Percentiles rank a stretch among this genome's conserved stretches.
Conservation (phyloP, 2,797 vertebrate genomes). For the Orestias chungarensis region DNA sequence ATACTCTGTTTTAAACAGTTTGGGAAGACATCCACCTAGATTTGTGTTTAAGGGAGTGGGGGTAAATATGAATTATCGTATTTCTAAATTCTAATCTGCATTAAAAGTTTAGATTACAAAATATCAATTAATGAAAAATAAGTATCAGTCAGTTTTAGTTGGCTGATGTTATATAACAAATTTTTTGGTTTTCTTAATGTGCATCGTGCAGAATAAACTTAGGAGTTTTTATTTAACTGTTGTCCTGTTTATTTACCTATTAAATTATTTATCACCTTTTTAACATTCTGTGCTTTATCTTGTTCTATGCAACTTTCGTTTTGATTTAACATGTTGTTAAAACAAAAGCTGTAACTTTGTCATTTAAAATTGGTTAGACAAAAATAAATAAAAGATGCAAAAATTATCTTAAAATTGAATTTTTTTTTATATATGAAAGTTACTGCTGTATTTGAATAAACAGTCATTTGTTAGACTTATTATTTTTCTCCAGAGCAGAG, state of each 20-base stretch:
- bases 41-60: background rate
- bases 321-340: background rate
- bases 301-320: background rate
- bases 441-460: background rate
- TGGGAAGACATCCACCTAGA: background rate
- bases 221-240: background rate
- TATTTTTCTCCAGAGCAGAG: background rate
- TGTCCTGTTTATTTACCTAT: background rate
- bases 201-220: too few relatives aligned
- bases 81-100: background rate
- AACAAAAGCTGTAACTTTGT: background rate
- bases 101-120: background rate
- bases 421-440: background rate
- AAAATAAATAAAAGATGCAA: background rate
- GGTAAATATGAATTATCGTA: background rate
- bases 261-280: background rate
- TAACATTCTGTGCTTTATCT: too few relatives aligned
- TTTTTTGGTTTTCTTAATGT: too few relatives aligned
- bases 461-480: background rate
- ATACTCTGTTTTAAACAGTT: background rate
- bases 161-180: background rate
- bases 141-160: background rate
- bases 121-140: background rate
- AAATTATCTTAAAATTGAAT: background rate
- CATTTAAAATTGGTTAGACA: background rate